These are phyloP conservation scores for Tortricodes alternella DNA, from an alignment of 2,888 invertebrate genomes.

Conservation along the genomic window DNA sequence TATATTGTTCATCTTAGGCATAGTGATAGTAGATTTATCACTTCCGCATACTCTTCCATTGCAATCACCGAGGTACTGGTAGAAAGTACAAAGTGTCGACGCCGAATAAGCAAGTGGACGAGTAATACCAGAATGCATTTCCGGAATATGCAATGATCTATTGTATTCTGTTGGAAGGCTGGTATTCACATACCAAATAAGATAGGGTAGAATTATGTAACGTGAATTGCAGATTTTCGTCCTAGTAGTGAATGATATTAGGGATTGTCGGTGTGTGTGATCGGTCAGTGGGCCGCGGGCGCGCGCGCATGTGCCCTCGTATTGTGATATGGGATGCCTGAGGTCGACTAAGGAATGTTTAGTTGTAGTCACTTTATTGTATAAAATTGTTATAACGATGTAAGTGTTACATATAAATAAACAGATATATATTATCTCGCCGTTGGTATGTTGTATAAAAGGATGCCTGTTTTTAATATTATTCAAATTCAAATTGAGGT, in stretches of 20 bases:
- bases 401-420: constrained; percentile 77
- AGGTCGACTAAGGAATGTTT: constrained; percentile 56
- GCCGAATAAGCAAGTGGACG: constrained; percentile 49
- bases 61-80: constrained; percentile 40
- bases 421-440: constrained; percentile 58
- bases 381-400: constrained; percentile 60
- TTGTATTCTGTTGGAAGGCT: constrained; percentile 40
- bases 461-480: constrained; percentile 76
- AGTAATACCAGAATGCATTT: constrained; percentile 44
- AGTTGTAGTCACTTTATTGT: constrained; percentile 57
- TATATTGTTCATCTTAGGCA: constrained; percentile 33
- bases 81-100: constrained; percentile 62
- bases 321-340: constrained; percentile 65
- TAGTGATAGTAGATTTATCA: constrained; percentile 36
- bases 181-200: constrained; percentile 37
- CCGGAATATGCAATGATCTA: constrained; percentile 38
- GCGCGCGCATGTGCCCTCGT: constrained; percentile 64
- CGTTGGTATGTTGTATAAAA: constrained; percentile 57
- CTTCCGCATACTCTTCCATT: constrained; percentile 45
- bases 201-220: constrained; percentile 47
- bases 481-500: constrained; percentile 61
- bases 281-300: constrained; percentile 25
- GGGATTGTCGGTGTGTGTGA: constrained; percentile 34
- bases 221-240: constrained; percentile 50
- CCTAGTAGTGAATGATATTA: constrained; percentile 40